Evolutionary conservation across 2,888 invertebrate genomes (phyloP).

Genomic region (Ceriagrion tenellum): DNA sequence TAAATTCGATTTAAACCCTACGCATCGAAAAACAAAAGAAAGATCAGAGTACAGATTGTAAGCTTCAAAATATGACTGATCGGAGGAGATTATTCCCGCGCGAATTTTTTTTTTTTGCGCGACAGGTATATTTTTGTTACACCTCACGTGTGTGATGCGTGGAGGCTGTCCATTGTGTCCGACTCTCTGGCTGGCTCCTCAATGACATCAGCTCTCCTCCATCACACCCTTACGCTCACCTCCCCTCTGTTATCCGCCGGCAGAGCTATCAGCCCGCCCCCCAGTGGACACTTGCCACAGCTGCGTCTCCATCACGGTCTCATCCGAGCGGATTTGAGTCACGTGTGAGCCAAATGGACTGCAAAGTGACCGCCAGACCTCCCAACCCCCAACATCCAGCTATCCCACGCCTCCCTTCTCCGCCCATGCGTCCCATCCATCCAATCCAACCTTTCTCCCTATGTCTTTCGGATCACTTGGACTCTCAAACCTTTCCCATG

Average conservation of each 20-base stretch:
- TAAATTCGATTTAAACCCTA: no score
- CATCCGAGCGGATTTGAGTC: constrained; percentile 49
- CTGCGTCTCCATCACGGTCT: constrained; percentile 28
- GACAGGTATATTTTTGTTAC: no score
- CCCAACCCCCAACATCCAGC: neutral
- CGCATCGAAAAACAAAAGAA: no score
- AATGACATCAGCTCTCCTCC: neutral
- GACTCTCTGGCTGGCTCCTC: neutral
- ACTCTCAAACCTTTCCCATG: neutral
- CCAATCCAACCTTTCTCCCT: neutral
- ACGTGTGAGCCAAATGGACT: constrained; percentile 48
- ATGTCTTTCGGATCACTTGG: neutral
- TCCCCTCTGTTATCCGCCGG: neutral
- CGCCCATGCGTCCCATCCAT: neutral
- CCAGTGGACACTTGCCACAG: constrained; percentile 50
- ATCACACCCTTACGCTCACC: no score
- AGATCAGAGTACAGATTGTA: no score
- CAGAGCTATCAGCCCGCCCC: no score
- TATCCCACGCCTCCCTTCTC: neutral
- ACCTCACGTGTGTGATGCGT: no score
- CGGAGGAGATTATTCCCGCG: no score
- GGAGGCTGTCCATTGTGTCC: neutral
- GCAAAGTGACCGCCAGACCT: constrained; percentile 25
- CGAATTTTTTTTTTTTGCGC: no score
- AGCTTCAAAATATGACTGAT: no score